Evolutionary conservation across 2,888 invertebrate species (phyloP), one percentile per base, ranked within the genome.

Genomic region (Osmoderma eremita): DNA sequence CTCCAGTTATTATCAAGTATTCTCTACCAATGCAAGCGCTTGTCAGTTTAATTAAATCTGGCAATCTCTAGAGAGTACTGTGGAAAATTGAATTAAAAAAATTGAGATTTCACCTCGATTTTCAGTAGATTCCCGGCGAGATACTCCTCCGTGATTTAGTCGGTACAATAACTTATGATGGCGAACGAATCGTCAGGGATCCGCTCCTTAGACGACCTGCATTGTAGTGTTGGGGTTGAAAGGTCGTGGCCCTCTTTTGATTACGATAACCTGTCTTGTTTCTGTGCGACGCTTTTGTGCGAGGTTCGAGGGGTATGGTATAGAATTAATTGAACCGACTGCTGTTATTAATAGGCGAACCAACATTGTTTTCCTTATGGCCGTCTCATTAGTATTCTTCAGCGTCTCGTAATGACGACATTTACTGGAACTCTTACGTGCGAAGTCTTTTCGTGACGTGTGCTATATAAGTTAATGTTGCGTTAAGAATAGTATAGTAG

Each of bases 211-310:
- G 41, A 42, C 51, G 53, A 18, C 24, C 15, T 39, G 41, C 41
- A 51, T 61, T 61, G 45, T 61, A 17, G 22, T 45, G 42, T 50
- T 51, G 51, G 63, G 51, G 63, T 63, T 63, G 63, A 63, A 63
- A 63, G 63, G 63, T 63, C 63, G 63, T 63, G 53, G 17, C 49
- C 63, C 48, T 39, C 51, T 51, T 53, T 63, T 63, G 63, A 63
- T 63, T 53, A 42, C 53, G 63, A 63, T 63, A 63, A 63, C 63
- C 53, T 63, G 63, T 42, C 63, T 39, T 53, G 53, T 63, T 63
- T 63, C 51, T 63, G 51, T 51, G 58, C 58, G 30, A 53, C 12
- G 63, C 51, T 63, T 51, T 63, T 51, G 53, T 63, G n/a, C 24
- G 63, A 51, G 53, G 17, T 51, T 53, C 45, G 41, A 51, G 51